Evolutionary conservation across 2,888 invertebrate species (phyloP), one percentile per base, ranked within the genome.

Genomic region (Meiosimyza platycephala): DNA sequence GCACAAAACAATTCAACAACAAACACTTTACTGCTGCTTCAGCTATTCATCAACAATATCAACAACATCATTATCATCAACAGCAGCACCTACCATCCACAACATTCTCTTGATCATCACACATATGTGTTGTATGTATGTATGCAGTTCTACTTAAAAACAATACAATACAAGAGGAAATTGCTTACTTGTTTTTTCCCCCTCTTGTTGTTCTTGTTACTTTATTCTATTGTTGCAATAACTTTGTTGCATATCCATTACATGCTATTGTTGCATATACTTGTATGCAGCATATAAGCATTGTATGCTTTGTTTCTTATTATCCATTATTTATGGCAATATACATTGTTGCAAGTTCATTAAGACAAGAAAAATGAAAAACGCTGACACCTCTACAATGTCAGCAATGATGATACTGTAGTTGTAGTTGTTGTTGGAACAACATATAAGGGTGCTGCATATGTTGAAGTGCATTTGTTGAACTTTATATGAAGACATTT

Each of bases 41-140:
- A 70, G 66, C 59, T 66, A 74, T 70, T 50, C n/a, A 62, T 54
- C 69, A 72, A 69, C 65, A 6, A 66, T 55, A 62, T 55, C 18
- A 50, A n/a, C 40, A 12, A 33, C 18, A 40, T 47, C 9, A 16
- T 62, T 22, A n/a, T 33, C 55, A 6, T 55, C 16, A 18, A 47
- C 51, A 12, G 33, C 3, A 16, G 33, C 52, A 51, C 6, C 16
- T 16, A 50, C 2, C n/a, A 33, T 47, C 68, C 33, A 22, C 48
- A 64, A 62, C 65, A 65, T 50, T 59, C 59, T 18, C 55, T 68
- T 72, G 64, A 54, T 65, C 69, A 72, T n/a, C 63, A 67, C 62
- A 7, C 6, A 60, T 28, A 22, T 63, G n/a, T 63, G 9, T n/a
- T 51, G 15, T 16, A 16, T 51, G 40, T 52, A n/a, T 40, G 15